Evolutionary conservation across 1,140 invertebrate species (phyloP), one percentile per base, ranked within the genome.

Genomic region (Brachionus rubens): DNA sequence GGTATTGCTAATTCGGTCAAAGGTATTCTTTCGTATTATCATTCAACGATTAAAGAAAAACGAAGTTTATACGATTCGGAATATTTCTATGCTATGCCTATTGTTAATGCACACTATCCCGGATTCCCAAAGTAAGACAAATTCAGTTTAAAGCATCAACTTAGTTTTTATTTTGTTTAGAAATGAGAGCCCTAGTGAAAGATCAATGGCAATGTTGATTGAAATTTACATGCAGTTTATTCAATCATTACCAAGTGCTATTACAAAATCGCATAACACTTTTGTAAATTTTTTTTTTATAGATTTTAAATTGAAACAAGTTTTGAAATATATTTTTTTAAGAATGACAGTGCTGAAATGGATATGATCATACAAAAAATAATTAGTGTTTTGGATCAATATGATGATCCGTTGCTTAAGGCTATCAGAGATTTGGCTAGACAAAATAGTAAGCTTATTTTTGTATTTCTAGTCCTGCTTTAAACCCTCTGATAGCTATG

Each of bases 11-110:
- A 54, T 46, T 54, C 72, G 19, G 5, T 75, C 7, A 75, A 75
- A 56, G 72, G 48, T n/a, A 30, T 75, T 26, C 14, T 75, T 2
- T 75, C 72, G 16, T 75, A 75, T 75, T 54, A 75, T 75, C 72
- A 75, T 30, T 43, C 72, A 56, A 56, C 33, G 16, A 24, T 75
- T 3, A 21, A 24, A 26, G 43, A 54, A 50, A 54, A 46, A 41
- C 48, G 72, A 4, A 54, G 48, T 12, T 75, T 75, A 12, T 26
- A 10, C 14, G 72, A 75, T 16, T 41, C 48, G n/a, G 72, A 75
- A 47, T 75, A 75, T 47, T 75, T 54, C 3, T 75, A 43, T 33
- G 48, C 72, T 19, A 26, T 59, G 19, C 72, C 72, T n/a, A 59
- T 75, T 7, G 72, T 75, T 3, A 26, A 24, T 33, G n/a, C 72